These are phyloP conservation scores for Orchestia grillus DNA, from an alignment of 1,140 invertebrate species.

Conservation along the genomic window DNA sequence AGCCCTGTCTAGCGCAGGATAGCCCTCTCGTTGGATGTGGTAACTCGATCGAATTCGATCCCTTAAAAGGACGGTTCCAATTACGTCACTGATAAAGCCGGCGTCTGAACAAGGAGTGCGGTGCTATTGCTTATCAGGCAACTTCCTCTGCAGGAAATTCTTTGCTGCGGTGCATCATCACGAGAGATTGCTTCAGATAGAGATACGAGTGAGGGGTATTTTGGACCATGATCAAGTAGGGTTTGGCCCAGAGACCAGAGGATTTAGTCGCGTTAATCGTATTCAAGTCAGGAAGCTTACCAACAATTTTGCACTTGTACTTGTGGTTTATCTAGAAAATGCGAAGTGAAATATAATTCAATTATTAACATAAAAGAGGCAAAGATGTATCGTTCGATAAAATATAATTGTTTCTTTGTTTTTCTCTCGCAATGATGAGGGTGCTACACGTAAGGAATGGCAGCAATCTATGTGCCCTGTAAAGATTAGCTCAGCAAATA, in stretches of 20 bases:
- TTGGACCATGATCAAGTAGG: neutral
- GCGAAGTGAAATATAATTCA: neutral
- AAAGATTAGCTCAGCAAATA: neutral
- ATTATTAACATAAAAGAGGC: neutral
- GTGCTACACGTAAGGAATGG: neutral
- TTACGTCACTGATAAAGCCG: conserved; percentile 30
- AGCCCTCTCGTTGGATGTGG: neutral
- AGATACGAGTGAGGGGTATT: neutral
- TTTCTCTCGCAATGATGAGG: neutral
- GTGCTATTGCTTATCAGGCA: neutral
- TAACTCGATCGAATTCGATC: neutral
- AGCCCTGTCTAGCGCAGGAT: neutral
- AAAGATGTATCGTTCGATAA: neutral
- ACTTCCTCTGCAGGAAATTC: conserved; percentile 47
- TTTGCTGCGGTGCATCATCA: neutral
- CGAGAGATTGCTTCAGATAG: neutral
- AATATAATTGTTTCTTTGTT: neutral
- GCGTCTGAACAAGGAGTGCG: conserved; percentile 4
- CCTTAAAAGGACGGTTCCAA: neutral
- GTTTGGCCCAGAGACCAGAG: neutral
- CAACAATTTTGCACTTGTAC: neutral
- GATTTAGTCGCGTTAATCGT: neutral
- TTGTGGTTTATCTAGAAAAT: neutral
- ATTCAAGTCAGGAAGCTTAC: neutral
- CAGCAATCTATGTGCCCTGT: neutral